phyloP scores from a whole-genome alignment of 64 coral and sea anemone species.

The Montipora foliosa region DNA sequence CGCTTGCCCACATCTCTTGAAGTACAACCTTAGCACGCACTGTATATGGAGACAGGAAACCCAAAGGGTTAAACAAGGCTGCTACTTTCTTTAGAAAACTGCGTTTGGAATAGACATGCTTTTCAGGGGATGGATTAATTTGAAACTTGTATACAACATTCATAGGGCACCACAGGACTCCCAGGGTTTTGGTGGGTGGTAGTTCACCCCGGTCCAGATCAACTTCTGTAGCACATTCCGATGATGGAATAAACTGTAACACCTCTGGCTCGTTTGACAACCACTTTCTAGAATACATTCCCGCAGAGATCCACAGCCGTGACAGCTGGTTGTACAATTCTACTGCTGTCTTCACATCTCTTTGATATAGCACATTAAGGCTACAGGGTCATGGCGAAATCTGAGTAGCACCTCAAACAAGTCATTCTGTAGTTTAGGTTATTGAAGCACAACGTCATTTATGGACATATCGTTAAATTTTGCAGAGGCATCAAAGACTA shows the following conservation, averaged over 20 bases:
- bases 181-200: neutral
- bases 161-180: neutral
- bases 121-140: neutral
- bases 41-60: neutral
- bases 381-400: conserved; percentile 47
- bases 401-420: conserved; percentile 7
- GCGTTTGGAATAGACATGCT: neutral
- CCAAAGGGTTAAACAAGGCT: conserved; percentile 54
- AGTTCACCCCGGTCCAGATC: neutral
- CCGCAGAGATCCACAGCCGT: neutral
- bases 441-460: conserved; percentile 54
- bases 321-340: conserved; percentile 23
- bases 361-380: neutral
- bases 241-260: neutral
- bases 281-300: conserved; percentile 22
- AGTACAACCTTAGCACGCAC: neutral
- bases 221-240: conserved; percentile 27
- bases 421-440: conserved; percentile 66
- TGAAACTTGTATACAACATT: neutral
- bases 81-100: neutral
- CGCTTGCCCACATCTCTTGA: conserved; percentile 42
- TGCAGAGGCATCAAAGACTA: neutral
- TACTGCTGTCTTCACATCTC: conserved; percentile 24
- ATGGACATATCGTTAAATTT: neutral
- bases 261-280: conserved; percentile 11